Conservation (phyloP, 92 coral and sea anemone species). For the Siderastrea radians region DNA sequence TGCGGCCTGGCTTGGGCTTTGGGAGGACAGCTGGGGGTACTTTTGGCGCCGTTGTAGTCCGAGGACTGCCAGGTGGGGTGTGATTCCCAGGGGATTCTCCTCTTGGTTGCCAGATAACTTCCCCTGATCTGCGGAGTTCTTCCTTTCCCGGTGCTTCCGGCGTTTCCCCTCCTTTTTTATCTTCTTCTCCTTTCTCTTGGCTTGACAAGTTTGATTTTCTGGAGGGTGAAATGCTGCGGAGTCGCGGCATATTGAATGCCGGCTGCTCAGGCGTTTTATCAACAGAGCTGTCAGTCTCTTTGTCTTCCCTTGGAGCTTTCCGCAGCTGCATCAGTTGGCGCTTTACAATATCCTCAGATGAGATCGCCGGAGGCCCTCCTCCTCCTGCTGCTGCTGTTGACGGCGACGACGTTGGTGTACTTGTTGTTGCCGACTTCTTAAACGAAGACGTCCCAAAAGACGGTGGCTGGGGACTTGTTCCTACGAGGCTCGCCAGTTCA, state of each 20-base stretch:
- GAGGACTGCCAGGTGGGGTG: conserved; percentile 73
- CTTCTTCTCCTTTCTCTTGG: conserved; percentile 44
- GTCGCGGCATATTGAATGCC: conserved; percentile 63
- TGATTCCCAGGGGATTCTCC: conserved; percentile 49
- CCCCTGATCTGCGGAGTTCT: conserved; percentile 55
- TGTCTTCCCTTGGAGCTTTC: conserved; percentile 32
- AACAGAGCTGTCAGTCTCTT: conserved; percentile 36
- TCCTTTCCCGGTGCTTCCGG: conserved; percentile 28
- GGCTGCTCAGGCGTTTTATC: conserved; percentile 60
- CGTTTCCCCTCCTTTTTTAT: conserved; percentile 29
- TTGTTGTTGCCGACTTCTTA: conserved; percentile 42
- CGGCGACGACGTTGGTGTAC: conserved; percentile 5
- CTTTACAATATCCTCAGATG: conserved; percentile 84
- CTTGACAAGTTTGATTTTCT: conserved; percentile 9
- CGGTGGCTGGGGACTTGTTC: conserved; percentile 54
- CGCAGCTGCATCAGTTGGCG: conserved; percentile 68
- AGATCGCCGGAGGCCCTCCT: conserved; percentile 62
- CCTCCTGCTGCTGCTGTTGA: background rate
- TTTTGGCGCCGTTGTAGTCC: conserved; percentile 55
- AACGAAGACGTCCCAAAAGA: conserved; percentile 57
- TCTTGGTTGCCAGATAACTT: conserved; percentile 73
- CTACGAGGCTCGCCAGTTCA: conserved; percentile 71
- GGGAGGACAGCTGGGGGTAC: conserved; percentile 93
- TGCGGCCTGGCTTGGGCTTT: conserved; percentile 77
- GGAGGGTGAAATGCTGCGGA: conserved; percentile 65